phyloP scores from a whole-genome alignment of 1,140 invertebrate genomes.

The Pararge aegeria region DNA sequence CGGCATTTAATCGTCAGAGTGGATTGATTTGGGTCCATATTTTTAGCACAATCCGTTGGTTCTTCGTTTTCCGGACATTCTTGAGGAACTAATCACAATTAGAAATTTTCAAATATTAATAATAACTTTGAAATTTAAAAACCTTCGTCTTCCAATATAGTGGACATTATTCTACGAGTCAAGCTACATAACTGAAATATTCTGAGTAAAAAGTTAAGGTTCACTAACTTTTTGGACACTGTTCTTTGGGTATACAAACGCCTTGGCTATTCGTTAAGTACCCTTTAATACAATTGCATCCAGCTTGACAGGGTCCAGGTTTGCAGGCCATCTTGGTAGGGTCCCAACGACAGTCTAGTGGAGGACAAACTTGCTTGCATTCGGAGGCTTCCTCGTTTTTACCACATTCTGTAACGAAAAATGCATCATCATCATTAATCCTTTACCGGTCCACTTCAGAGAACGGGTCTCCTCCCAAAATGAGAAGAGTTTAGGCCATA shows the following conservation, averaged over 20 bases:
- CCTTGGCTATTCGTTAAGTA: conserved; percentile 27
- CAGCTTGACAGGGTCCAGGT: conserved; percentile 20
- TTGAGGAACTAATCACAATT: background rate
- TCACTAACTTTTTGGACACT: conserved; percentile 24
- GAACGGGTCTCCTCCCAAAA: too few species aligned
- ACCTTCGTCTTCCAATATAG: too few species aligned
- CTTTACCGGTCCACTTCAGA: too few species aligned
- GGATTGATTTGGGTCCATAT: background rate
- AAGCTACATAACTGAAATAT: too few species aligned
- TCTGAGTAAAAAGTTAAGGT: too few species aligned
- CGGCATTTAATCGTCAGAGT: background rate
- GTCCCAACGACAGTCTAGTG: conserved; percentile 28
- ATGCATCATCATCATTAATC: too few species aligned
- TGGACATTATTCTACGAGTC: too few species aligned
- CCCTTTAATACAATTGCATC: conserved; percentile 33
- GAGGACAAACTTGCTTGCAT: conserved; percentile 19
- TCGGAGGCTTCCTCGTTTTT: background rate
- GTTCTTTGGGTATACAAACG: conserved; percentile 24
- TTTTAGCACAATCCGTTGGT: background rate
- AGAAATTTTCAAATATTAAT: too few species aligned
- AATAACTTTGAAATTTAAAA: too few species aligned
- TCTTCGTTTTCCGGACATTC: background rate
- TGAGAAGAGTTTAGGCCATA: too few species aligned
- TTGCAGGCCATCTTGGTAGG: conserved; percentile 23
- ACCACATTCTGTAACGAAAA: background rate